Evolutionary conservation across 2,113 vertebrate species (phyloP).

Genomic region (Alligator mississippiensis): DNA sequence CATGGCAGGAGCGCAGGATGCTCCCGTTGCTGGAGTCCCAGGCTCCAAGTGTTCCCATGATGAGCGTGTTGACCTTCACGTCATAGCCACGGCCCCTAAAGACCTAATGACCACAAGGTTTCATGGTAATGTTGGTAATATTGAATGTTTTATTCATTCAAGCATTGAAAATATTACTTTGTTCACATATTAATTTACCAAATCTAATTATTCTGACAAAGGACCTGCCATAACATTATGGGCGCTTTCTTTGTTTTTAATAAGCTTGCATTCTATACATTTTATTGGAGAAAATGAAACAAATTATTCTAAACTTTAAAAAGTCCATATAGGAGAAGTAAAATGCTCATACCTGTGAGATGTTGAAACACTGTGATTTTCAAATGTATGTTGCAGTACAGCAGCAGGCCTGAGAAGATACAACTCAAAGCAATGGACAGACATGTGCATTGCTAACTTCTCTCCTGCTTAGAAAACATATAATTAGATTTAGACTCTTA

Average conservation of each 20-base stretch:
- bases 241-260: background rate
- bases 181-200: background rate
- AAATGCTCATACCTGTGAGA: background rate
- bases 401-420: background rate
- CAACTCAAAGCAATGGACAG: background rate
- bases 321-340: background rate
- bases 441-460: background rate
- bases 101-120: background rate
- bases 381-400: background rate
- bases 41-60: too few relatives aligned
- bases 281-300: background rate
- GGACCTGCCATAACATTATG: background rate
- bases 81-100: background rate
- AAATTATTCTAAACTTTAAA: background rate
- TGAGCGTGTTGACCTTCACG: too few relatives aligned
- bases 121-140: background rate
- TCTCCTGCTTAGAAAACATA: background rate
- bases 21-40: too few relatives aligned
- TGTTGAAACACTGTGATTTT: background rate
- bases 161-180: background rate
- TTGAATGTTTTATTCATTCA: background rate
- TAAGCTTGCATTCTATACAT: background rate
- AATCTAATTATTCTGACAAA: background rate
- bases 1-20: too few relatives aligned
- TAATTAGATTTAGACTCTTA: conserved; percentile 17